These are phyloP conservation scores for Ashinkailepas kermadecensis DNA, from an alignment of 2,888 invertebrate genomes.

Conservation along the genomic window DNA sequence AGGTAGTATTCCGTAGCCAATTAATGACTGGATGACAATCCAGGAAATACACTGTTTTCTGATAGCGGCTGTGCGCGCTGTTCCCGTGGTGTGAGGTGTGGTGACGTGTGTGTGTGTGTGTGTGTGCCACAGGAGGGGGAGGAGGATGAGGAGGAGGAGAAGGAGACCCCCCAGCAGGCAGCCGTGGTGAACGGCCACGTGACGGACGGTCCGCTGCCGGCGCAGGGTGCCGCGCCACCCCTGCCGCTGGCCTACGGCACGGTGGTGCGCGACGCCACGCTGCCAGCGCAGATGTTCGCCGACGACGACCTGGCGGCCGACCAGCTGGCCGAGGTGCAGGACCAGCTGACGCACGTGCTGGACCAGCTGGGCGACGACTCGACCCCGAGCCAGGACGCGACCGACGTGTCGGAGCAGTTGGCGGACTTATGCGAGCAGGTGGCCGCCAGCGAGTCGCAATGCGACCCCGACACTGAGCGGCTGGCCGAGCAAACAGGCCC, in stretches of 20 bases:
- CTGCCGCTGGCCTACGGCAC: not conserved
- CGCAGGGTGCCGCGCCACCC: not conserved
- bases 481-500: too few species aligned
- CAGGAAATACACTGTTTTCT: too few species aligned
- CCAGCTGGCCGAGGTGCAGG: constrained; percentile 7
- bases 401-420: not conserved
- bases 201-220: not conserved
- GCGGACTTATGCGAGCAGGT: not conserved
- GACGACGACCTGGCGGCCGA: constrained; percentile 16
- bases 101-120: too few species aligned
- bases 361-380: constrained; percentile 11
- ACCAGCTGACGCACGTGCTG: not conserved
- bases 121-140: not conserved
- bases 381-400: not conserved
- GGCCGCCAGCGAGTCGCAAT: not conserved
- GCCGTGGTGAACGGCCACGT: not conserved
- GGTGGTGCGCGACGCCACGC: constrained; percentile 20
- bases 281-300: constrained; percentile 22
- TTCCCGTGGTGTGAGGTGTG: too few species aligned
- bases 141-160: not conserved
- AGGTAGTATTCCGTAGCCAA: too few species aligned
- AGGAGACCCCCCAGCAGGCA: not conserved
- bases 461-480: too few species aligned
- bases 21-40: too few species aligned
- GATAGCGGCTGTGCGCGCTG: too few species aligned